Base-by-base conservation (phyloP, 2,797 vertebrate genomes). In the Sebastes taczanowskii region DNA sequence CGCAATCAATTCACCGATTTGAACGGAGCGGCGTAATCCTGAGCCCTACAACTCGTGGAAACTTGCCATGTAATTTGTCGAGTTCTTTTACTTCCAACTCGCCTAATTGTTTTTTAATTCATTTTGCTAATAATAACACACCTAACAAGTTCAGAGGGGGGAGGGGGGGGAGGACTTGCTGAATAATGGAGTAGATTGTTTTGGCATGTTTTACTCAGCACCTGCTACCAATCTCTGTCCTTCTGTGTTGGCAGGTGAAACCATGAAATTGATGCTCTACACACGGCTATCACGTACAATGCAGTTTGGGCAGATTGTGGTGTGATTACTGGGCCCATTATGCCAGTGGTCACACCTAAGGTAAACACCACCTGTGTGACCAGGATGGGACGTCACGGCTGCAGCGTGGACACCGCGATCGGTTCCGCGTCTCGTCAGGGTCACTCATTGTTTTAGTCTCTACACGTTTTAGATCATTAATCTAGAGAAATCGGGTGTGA, bases 291-390 rank as follows among this genome's bases (percentile, higher is more conserved):
- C 71, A 77, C 80, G 86, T 78, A 81, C 75, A 83, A 32, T 85
- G 85, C 71, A 69, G 89, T 62, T 35, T 25, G 76, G 79, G 77
- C 60, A 59, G 86, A 90, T 90, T 82, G 70, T 35, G 76, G 55
- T 38, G 79, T 67, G 79, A 92, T 92, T 90, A 89, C 77, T 74
- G 82, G 81, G 74, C 30, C 83, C 66, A 85, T 90, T 82, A 89
- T 79, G 72, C 18, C 74, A 64, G 77, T 20, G 85, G 93, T 93
- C 91, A 93, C 88, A 80, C 88, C 75, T 49, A 80, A 76, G 79
- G 80, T 70, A 88, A 89, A 90, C 87, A 71, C 84, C 92, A 92
- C 91, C 90, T 93, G 91, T 81, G 86, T 78, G 85, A 87, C 90
- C 89, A 42, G 53, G 70, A 66, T 53, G n/a, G 64, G 56, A 38